Base-by-base conservation (phyloP, 2,113 vertebrate species). In the Tachysurus fulvidraco region DNA sequence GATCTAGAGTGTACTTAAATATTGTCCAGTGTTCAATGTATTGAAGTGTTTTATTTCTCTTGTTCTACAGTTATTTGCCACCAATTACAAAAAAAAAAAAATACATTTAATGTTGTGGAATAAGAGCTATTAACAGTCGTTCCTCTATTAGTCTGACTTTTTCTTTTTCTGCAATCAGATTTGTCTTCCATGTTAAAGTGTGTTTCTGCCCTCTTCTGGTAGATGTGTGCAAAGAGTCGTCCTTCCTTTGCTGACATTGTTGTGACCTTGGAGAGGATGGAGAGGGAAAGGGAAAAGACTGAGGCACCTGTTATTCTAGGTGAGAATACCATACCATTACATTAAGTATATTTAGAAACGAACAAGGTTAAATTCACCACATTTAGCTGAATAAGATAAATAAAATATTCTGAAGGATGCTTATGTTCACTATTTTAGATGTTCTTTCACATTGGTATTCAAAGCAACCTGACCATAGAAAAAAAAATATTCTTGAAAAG, bases 211-310 rank as follows among this genome's bases (percentile, higher is more conserved):
- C 60, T n/a, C 36, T 50, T 28, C 80, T 90, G 86, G 4, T 90
- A 98, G 97, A 97, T 98, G 96, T 95, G 93, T 83, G 95, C 96
- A 19, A 92, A 93, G 1, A 92, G 91, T 30, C 95, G 97, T 0
- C 96, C 97, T 19, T 95, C 96, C 0, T 98, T 98, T 91, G 90
- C 94, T 1, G 95, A 96, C 88, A 95, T 97, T 59, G 96, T 95
- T 0, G 89, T 96, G 90, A 94, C 93, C 62, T 92, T 99, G 91
- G 96, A 98, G 78, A 92, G 85, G 67, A 91, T 97, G 2, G 13
- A 84, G 0, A 81, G 88, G 25, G 91, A 91, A 67, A 91, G 89
- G 5, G 86, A 89, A 14, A 93, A 91, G 60, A 80, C n/a, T 10
- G 88, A 91, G 54, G 60, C 69, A 44, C 85, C 91, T 52, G 88